Evolutionary conservation across 2,797 vertebrate genomes (phyloP).

Genomic region (Masticophis lateralis): DNA sequence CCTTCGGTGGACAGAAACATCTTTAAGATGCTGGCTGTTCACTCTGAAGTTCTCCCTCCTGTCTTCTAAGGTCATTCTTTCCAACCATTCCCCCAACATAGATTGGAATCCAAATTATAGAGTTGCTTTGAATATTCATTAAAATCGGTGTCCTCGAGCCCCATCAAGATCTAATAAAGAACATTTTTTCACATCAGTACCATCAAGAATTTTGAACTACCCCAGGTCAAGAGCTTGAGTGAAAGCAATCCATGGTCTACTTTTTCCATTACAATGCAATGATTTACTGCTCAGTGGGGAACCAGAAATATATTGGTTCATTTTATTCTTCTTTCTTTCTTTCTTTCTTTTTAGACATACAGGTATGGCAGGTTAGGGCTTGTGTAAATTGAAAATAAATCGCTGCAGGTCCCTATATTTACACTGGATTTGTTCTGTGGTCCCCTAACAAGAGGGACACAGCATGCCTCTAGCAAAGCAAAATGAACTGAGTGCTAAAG

Average conservation of each 20-base stretch:
- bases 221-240: not conserved
- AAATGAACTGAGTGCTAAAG: slow-evolving; percentile 21
- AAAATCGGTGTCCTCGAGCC: not conserved
- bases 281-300: not conserved
- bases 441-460: not conserved
- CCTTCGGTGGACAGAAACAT: not conserved
- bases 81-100: not conserved
- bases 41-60: not conserved
- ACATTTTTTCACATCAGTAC: not conserved
- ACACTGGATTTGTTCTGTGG: slow-evolving; percentile 23
- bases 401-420: not conserved
- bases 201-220: not conserved
- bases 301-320: not conserved
- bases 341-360: not conserved
- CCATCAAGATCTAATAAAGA: not conserved
- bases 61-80: not conserved
- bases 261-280: not conserved
- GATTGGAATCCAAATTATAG: not conserved
- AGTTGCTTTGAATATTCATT: not conserved
- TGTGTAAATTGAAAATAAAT: slow-evolving; percentile 26
- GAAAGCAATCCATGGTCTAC: not conserved
- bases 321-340: not conserved
- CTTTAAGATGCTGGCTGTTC: not conserved
- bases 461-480: not conserved
- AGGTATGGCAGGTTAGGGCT: not conserved